Conservation (phyloP, 2,113 vertebrate genomes). For the Rhizomys pruinosus region DNA sequence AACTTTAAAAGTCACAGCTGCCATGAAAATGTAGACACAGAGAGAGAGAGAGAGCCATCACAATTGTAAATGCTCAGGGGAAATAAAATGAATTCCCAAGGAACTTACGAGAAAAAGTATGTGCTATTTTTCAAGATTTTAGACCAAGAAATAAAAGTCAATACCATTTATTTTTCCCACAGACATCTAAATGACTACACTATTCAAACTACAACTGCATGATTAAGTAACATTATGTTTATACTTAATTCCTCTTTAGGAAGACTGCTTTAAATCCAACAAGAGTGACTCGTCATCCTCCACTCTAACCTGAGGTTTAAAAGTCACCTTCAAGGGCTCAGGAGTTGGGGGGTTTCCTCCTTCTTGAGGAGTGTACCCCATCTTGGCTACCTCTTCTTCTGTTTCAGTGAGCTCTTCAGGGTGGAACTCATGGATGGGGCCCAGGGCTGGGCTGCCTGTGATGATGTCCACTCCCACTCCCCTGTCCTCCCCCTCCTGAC, state of each 20-base stretch:
- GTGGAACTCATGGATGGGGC: constrained; percentile 90
- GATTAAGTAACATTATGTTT: neutral
- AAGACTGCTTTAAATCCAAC: constrained; percentile 92
- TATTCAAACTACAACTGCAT: constrained; percentile 4
- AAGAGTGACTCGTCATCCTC: constrained; percentile 86
- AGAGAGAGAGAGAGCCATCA: neutral
- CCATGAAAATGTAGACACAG: neutral
- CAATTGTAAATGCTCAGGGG: neutral
- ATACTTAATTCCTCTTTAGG: constrained; percentile 77
- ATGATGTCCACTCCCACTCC: constrained; percentile 79
- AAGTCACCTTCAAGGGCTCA: constrained; percentile 82
- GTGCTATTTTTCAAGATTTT: constrained; percentile 44
- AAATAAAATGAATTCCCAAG: neutral
- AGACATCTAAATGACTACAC: neutral
- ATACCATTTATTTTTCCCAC: neutral
- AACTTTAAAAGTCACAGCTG: constrained; percentile 33
- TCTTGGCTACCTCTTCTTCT: constrained; percentile 88
- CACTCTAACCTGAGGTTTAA: constrained; percentile 88
- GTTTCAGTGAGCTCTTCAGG: constrained; percentile 90
- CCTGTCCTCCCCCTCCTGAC: constrained; percentile 89
- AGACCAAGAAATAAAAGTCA: constrained; percentile 49
- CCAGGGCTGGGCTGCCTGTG: constrained; percentile 82
- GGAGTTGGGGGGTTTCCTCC: constrained; percentile 73
- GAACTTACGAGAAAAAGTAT: neutral
- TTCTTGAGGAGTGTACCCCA: constrained; percentile 79